Conservation (phyloP, 2,797 vertebrate genomes). For the Lophius americanus region DNA sequence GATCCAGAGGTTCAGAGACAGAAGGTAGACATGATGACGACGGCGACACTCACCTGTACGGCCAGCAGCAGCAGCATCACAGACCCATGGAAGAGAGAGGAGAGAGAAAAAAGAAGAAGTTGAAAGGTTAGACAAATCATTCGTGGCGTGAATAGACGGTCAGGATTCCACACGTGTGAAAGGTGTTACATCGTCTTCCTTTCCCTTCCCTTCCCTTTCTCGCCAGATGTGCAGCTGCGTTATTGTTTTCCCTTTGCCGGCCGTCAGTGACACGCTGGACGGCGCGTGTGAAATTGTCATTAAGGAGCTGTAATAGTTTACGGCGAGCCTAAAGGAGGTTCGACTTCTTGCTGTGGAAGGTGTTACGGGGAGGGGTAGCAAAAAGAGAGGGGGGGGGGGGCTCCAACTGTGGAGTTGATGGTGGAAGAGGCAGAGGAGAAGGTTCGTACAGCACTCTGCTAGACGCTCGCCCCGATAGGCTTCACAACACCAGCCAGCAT, state of each 20-base stretch:
- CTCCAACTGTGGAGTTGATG: constrained; percentile 23
- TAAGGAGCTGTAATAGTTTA: constrained; percentile 71
- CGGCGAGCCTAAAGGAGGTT: constrained; percentile 22
- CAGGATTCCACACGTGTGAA: constrained; percentile 9
- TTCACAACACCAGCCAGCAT: too few species aligned
- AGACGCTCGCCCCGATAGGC: too few species aligned
- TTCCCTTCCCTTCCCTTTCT: background rate
- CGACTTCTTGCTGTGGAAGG: too few species aligned
- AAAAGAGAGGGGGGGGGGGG: constrained; percentile 11
- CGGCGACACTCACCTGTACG: constrained; percentile 71
- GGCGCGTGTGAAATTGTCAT: constrained; percentile 67
- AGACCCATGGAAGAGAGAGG: constrained; percentile 47
- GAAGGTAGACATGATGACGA: constrained; percentile 2
- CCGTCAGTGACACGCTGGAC: constrained; percentile 44
- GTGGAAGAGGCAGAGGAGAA: background rate
- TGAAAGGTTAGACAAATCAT: background rate
- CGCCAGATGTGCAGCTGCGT: constrained; percentile 20
- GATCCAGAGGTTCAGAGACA: too few species aligned
- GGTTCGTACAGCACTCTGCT: too few species aligned
- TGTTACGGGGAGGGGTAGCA: constrained; percentile 27
- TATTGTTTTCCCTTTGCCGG: constrained; percentile 47
- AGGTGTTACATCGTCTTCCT: constrained; percentile 20
- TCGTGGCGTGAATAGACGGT: too few species aligned
- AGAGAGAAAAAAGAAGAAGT: constrained; percentile 20
- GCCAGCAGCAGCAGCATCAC: constrained; percentile 19